Base-by-base conservation (phyloP, 2,888 invertebrate species). In the Carcina quercana region DNA sequence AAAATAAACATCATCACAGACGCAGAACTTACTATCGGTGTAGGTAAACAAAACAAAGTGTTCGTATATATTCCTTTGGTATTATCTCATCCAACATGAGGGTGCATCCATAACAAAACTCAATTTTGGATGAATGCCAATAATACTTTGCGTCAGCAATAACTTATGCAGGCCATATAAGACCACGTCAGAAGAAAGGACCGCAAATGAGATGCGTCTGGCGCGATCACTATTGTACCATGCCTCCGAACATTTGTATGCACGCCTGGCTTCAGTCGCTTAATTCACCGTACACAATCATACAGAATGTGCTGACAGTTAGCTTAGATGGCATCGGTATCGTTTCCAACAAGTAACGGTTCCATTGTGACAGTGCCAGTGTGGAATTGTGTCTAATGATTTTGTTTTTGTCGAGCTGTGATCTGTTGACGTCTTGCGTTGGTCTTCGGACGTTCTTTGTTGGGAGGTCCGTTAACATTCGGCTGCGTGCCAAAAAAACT, bases 281-380 rank as follows among this genome's bases (percentile, higher is more conserved):
- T 41, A 44, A 51, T 54, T 53, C 50, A 43, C 42, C 32, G 37
- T 47, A 49, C 57, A 57, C 45, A 45, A 42, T 42, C 40, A 38
- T 28, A 42, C 50, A 60, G 56, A 66, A 62, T 59, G 67, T 47
- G 62, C 43, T 51, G 69, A 79, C 78, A 78, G 78, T 79, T 78
- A 78, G 43, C 48, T 60, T 50, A 53, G 62, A 65, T 65, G 44
- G 57, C 47, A 55, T 58, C 54, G 42, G 52, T 50, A 48, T 57
- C 32, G 50, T 52, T 54, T 56, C 43, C 41, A 44, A 44, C 40
- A 47, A 24, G 38, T 72, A 74, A 73, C 75, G 71, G 74, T 54
- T 38, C 38, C 37, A 45, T 59, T 61, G 58, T 53, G 42, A 31
- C 32, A 32, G 27, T 35, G 15, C 21, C 25, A 21, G 13, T 29